These are phyloP conservation scores for Dryadula phaetusa DNA, from an alignment of 2,888 invertebrate genomes.

Conservation along the genomic window DNA sequence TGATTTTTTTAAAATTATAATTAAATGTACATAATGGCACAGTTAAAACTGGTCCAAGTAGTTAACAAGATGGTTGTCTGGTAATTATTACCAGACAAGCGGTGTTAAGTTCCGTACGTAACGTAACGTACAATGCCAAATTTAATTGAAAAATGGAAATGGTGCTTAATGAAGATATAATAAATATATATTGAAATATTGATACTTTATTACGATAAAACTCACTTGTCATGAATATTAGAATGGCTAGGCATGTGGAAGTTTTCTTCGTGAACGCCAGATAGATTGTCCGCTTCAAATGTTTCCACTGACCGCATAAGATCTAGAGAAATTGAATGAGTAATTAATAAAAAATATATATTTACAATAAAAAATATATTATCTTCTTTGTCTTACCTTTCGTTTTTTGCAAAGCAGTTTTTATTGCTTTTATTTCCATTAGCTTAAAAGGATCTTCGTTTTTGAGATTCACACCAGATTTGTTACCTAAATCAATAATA, in stretches of 20 bases:
- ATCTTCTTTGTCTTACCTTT: constrained; percentile 57
- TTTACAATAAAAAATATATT: not conserved
- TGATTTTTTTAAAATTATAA: too few species aligned
- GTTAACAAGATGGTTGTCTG: too few species aligned
- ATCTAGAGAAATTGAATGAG: constrained; percentile 56
- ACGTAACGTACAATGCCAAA: too few species aligned
- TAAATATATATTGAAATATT: not conserved
- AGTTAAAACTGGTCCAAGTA: too few species aligned
- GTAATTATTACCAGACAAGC: too few species aligned
- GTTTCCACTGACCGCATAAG: constrained; percentile 79
- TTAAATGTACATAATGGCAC: too few species aligned
- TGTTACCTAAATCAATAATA: constrained; percentile 43
- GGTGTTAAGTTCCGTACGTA: too few species aligned
- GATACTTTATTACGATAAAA: too few species aligned
- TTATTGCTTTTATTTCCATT: constrained; percentile 80
- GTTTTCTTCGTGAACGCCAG: constrained; percentile 65
- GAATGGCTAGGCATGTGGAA: constrained; percentile 71
- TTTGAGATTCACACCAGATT: constrained; percentile 68
- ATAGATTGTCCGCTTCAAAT: constrained; percentile 69
- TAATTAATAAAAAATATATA: not conserved
- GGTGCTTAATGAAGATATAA: too few species aligned
- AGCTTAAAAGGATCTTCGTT: constrained; percentile 79
- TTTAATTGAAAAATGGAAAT: too few species aligned
- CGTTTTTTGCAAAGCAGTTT: constrained; percentile 77
- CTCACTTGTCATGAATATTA: constrained; percentile 77